Conservation (phyloP, 1,140 invertebrate species). For the Anastatus disparis region DNA sequence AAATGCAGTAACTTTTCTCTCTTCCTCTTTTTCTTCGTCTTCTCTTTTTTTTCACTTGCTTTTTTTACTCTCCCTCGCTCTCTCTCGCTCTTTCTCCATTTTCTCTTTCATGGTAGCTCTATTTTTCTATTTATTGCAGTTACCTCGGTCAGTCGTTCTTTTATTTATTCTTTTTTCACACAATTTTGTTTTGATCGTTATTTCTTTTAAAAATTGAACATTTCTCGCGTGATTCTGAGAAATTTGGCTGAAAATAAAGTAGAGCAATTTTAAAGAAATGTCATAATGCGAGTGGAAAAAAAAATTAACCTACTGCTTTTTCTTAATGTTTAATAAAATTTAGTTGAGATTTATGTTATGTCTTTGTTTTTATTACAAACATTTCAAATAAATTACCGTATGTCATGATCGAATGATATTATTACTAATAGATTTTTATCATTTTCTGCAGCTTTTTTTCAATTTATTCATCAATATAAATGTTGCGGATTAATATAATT, state of each 20-base stretch:
- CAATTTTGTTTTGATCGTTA: neutral
- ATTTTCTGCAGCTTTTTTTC: too few relatives aligned
- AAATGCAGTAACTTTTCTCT: constrained; percentile 42
- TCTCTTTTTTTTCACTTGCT: neutral
- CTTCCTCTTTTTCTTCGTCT: neutral
- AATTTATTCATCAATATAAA: too few relatives aligned
- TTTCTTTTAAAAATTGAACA: neutral
- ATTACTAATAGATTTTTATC: too few relatives aligned
- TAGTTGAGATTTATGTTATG: too few relatives aligned
- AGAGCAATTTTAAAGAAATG: neutral
- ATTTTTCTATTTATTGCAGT: constrained; percentile 36
- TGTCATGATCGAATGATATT: too few relatives aligned
- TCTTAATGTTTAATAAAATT: too few relatives aligned
- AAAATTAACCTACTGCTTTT: too few relatives aligned
- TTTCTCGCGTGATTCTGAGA: constrained; percentile 4
- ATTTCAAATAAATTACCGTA: too few relatives aligned
- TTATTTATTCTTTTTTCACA: neutral
- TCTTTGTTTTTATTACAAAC: too few relatives aligned
- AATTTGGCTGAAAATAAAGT: neutral
- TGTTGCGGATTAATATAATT: too few relatives aligned
- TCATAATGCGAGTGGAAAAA: neutral
- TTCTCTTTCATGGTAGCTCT: too few relatives aligned
- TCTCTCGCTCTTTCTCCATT: constrained; percentile 1
- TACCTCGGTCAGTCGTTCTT: neutral
- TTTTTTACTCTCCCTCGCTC: neutral